These are phyloP conservation scores for Labia minor DNA, from an alignment of 2,888 invertebrate genomes.

Conservation along the genomic window DNA sequence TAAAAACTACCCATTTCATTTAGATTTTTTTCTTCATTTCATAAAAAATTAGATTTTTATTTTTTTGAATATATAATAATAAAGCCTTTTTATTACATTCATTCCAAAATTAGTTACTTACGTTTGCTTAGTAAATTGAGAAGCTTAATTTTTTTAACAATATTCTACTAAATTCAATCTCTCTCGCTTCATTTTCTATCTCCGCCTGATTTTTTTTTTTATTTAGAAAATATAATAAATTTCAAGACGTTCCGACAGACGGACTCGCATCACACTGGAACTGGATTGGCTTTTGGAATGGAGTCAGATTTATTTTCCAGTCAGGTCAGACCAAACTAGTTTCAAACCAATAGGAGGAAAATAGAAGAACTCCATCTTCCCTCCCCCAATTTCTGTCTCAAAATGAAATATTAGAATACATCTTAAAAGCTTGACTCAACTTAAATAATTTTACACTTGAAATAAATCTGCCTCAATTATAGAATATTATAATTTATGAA, in stretches of 20 bases:
- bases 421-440: not conserved
- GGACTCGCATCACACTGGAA: not conserved
- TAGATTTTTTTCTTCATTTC: not conserved
- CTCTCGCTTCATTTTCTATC: not conserved
- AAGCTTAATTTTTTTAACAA: not conserved
- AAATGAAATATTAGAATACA: not conserved
- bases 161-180: too few species aligned
- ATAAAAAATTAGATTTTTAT: too few species aligned
- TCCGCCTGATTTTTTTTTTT: not conserved
- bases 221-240: conserved; percentile 8
- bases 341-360: not conserved
- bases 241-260: not conserved
- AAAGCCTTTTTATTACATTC: too few species aligned
- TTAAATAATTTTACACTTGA: too few species aligned
- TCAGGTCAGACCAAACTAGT: not conserved
- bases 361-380: too few species aligned
- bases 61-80: too few species aligned
- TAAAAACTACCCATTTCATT: not conserved
- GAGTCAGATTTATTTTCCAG: conserved; percentile 1
- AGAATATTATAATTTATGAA: not conserved
- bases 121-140: too few species aligned
- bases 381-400: too few species aligned
- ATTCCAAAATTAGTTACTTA: too few species aligned
- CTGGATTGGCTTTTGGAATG: not conserved
- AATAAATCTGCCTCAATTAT: not conserved